Conservation (phyloP, 2,113 vertebrate species). For the Engraulis encrasicolus region DNA sequence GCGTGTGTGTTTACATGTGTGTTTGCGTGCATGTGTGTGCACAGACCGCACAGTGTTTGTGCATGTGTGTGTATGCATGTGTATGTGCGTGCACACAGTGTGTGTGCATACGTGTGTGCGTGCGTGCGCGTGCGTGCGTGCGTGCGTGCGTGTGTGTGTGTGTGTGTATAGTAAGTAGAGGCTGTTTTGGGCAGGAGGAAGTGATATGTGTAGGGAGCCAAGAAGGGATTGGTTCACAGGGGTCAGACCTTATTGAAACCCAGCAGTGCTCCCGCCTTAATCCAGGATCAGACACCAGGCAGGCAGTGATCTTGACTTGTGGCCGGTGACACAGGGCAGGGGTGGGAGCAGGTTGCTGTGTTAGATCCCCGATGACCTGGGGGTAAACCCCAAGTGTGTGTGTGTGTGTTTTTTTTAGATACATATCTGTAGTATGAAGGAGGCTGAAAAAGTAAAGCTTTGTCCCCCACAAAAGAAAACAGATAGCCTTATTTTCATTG, state of each 20-base stretch:
- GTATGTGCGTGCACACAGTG: neutral
- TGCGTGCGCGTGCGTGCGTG: constrained; percentile 12
- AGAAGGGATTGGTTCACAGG: neutral
- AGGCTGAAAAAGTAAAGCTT: too few species aligned
- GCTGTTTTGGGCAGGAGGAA: constrained; percentile 3
- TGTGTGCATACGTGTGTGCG: constrained; percentile 9
- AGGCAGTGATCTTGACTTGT: neutral
- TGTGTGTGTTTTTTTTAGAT: too few species aligned
- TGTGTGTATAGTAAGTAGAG: neutral
- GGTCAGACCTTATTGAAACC: neutral
- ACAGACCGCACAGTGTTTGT: too few species aligned
- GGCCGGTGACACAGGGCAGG: neutral
- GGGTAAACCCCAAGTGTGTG: too few species aligned
- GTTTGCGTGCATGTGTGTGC: constrained; percentile 13
- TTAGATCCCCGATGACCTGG: neutral
- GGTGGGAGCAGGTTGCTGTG: neutral
- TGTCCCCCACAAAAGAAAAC: too few species aligned
- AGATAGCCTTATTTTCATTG: too few species aligned
- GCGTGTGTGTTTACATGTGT: constrained; percentile 11
- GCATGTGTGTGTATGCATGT: constrained; percentile 3
- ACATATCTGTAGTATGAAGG: too few species aligned
- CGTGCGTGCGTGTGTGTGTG: neutral
- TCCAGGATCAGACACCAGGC: neutral
- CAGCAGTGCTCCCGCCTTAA: neutral
- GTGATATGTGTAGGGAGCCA: neutral